These are phyloP conservation scores for Pristionchus exspectatus DNA, from an alignment of 2,888 invertebrate species.

Conservation along the genomic window DNA sequence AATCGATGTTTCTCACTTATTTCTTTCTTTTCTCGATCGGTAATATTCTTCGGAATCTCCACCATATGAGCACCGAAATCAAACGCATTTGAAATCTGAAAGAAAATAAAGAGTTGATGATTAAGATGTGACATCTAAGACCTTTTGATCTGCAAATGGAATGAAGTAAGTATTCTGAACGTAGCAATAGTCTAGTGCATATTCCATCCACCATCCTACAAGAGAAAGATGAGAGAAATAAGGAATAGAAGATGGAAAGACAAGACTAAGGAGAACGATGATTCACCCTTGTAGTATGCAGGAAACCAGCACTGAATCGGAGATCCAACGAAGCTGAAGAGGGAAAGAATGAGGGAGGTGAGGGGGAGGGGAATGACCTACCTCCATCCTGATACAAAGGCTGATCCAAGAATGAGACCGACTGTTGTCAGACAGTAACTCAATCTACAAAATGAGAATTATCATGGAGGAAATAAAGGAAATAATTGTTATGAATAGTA, in stretches of 20 bases:
- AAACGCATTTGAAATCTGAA: slow-evolving; percentile 69
- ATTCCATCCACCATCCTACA: slow-evolving; percentile 80
- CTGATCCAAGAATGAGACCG: slow-evolving; percentile 80
- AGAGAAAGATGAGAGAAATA: neutral
- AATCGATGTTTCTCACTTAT: slow-evolving; percentile 73
- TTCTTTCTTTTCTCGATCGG: slow-evolving; percentile 79
- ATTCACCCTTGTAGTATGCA: slow-evolving; percentile 80
- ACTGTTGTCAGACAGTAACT: slow-evolving; percentile 80
- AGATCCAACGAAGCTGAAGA: slow-evolving; percentile 80
- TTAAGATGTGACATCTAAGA: neutral
- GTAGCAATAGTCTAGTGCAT: slow-evolving; percentile 82
- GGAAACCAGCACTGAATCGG: slow-evolving; percentile 82
- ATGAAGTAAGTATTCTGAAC: slow-evolving; percentile 82
- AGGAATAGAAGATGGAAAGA: neutral
- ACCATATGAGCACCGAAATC: slow-evolving; percentile 77
- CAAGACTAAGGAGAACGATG: neutral
- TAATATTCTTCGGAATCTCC: slow-evolving; percentile 79
- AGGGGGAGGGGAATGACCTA: slow-evolving; percentile 55
- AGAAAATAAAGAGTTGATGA: slow-evolving; percentile 47
- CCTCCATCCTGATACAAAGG: slow-evolving; percentile 81
- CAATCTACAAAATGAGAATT: slow-evolving; percentile 31
- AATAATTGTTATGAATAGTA: neutral
- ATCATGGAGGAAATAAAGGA: neutral
- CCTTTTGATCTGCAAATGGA: slow-evolving; percentile 79
- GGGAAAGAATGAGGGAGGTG: too few species aligned